Conservation (phyloP, 2,888 invertebrate genomes). For the Eupithecia subfuscata region DNA sequence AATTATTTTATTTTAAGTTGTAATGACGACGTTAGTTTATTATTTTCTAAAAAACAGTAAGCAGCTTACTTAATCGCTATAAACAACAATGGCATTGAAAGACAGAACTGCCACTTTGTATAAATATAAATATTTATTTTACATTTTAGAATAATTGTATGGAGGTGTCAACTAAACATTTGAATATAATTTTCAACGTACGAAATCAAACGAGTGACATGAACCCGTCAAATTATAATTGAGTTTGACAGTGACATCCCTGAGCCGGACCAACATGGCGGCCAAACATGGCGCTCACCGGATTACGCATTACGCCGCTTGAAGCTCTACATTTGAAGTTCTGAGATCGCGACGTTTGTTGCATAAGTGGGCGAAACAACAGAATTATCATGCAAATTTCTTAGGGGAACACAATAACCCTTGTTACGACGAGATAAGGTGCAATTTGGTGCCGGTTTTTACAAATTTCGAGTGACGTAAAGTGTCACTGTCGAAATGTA, state of each 20-base stretch:
- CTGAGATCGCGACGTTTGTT: slow-evolving; percentile 47
- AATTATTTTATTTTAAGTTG: background rate
- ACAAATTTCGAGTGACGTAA: slow-evolving; percentile 34
- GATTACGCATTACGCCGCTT: slow-evolving; percentile 48
- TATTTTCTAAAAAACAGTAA: background rate
- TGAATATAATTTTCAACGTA: background rate
- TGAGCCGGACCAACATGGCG: slow-evolving; percentile 47
- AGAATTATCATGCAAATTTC: slow-evolving; percentile 54
- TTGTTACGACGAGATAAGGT: slow-evolving; percentile 27
- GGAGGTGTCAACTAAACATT: background rate
- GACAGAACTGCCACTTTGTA: background rate
- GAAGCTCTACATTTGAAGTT: slow-evolving; percentile 47
- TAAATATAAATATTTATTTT: background rate
- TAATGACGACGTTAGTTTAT: too few relatives aligned
- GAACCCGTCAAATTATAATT: slow-evolving; percentile 36
- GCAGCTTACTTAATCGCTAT: background rate
- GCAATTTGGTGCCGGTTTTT: slow-evolving; percentile 18
- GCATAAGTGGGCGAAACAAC: slow-evolving; percentile 47
- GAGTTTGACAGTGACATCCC: slow-evolving; percentile 44
- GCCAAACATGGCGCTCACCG: slow-evolving; percentile 44
- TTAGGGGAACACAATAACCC: slow-evolving; percentile 13
- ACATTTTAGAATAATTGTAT: background rate
- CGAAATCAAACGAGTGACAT: slow-evolving; percentile 3
- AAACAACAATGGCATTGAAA: background rate
- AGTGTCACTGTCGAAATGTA: slow-evolving; percentile 39